Conservation (phyloP, 64 coral and sea anemone genomes). For the Pocillopora verrucosa region DNA sequence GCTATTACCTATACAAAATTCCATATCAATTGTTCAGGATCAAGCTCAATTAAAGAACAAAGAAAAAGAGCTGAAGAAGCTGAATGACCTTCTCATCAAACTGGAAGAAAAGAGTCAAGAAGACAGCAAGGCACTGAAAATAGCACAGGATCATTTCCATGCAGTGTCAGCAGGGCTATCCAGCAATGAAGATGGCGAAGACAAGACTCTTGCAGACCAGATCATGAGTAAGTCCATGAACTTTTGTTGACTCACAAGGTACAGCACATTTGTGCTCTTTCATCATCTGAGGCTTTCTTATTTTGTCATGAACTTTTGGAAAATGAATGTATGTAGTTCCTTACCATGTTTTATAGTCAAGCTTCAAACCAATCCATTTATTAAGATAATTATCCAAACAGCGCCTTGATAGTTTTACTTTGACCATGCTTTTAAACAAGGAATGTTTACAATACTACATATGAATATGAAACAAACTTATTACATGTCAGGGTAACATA, state of each 20-base stretch:
- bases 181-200: conserved; percentile 85
- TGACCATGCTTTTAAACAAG: too few relatives aligned
- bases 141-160: conserved; percentile 95
- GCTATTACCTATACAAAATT: background rate
- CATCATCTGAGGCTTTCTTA: background rate
- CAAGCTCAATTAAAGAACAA: conserved; percentile 68
- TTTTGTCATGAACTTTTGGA: too few relatives aligned
- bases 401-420: too few relatives aligned
- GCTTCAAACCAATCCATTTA: too few relatives aligned
- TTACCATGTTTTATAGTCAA: too few relatives aligned
- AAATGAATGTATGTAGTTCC: too few relatives aligned
- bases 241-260: background rate
- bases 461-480: too few relatives aligned
- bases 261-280: too few relatives aligned
- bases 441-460: too few relatives aligned
- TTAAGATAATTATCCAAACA: too few relatives aligned
- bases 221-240: conserved; percentile 67
- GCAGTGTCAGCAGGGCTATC: conserved; percentile 94
- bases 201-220: conserved; percentile 93
- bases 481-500: too few relatives aligned
- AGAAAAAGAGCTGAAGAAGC: conserved; percentile 78
- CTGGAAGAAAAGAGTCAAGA: conserved; percentile 88
- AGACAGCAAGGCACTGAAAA: conserved; percentile 63
- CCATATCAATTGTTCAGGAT: conserved; percentile 52
- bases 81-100: conserved; percentile 70